Evolutionary conservation across 1,140 invertebrate species (phyloP), one percentile per base, ranked within the genome.

Genomic region (Elymnias hypermnestra): DNA sequence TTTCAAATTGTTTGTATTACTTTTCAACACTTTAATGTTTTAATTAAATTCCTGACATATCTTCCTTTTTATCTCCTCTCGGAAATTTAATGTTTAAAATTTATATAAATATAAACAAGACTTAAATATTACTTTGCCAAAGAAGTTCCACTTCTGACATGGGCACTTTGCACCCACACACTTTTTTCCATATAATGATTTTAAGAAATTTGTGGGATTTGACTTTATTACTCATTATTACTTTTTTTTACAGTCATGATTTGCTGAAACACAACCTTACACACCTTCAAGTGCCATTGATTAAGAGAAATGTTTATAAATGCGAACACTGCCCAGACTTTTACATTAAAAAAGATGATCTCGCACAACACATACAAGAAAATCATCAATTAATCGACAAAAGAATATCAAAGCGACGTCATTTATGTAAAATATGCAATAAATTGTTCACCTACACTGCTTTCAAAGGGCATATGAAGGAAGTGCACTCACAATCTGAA

Each of bases 351-450:
- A 49, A 49, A 33, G 26, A 7, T 2, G 25, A 43, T 9, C 37
- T 55, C 6, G 1, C 18, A 18, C 5, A 28, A 5, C 57, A 60
- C 9, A 60, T 53, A 13, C 12, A 12, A 5, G 17, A 12, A 9
- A 26, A 31, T 15, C 54, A 57, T 21, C 28, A 25, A 22, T 8
- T 12, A 2, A 33, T 33, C 4, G 35, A 17, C 6, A 5, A 2
- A 25, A 2, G 2, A n/a, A 14, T 17, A 18, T 12, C 14, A 5
- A 42, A 21, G 26, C 14, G 4, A 17, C 14, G 28, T 10, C 35
- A 62, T 12, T 10, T 52, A 9, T 73, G 70, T 47, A 5, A 49
- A 1, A 51, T 62, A 5, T 73, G 70, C 26, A 22, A 48, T 5
- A 63, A 63, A 26, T 43, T 29, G 1, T 56, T 37, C 9, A 14